These are phyloP conservation scores for Dione juno DNA, from an alignment of 2,888 invertebrate genomes.

Conservation along the genomic window DNA sequence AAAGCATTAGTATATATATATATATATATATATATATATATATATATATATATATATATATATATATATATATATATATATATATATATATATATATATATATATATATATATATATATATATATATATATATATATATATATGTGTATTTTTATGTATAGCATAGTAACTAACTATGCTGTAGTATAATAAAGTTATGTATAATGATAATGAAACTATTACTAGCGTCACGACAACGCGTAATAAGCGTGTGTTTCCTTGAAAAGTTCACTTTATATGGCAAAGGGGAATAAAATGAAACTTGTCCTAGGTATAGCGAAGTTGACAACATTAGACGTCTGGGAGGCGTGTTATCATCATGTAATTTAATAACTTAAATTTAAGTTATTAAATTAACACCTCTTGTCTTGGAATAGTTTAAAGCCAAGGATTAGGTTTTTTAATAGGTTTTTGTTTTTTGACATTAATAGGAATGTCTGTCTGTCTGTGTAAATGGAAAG, in stretches of 20 bases:
- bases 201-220: slow-evolving; percentile 9
- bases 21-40: too few relatives aligned
- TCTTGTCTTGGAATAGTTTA: background rate
- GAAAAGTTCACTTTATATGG: slow-evolving; percentile 30
- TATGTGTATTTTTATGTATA: too few relatives aligned
- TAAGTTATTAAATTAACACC: background rate
- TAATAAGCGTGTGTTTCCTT: slow-evolving; percentile 36
- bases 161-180: too few relatives aligned
- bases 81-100: too few relatives aligned
- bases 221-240: background rate
- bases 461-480: background rate
- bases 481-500: too few relatives aligned
- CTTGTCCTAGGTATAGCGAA: slow-evolving; percentile 26
- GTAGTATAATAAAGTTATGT: background rate
- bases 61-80: too few relatives aligned
- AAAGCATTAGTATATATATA: too few relatives aligned
- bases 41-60: too few relatives aligned
- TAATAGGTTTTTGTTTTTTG: background rate
- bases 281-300: slow-evolving; percentile 30
- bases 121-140: too few relatives aligned
- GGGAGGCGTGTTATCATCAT: slow-evolving; percentile 28
- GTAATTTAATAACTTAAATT: slow-evolving; percentile 23
- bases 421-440: background rate
- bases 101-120: too few relatives aligned
- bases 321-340: slow-evolving; percentile 33